Evolutionary conservation across 2,888 invertebrate species (phyloP).

Genomic region (Cheilosia grossa): DNA sequence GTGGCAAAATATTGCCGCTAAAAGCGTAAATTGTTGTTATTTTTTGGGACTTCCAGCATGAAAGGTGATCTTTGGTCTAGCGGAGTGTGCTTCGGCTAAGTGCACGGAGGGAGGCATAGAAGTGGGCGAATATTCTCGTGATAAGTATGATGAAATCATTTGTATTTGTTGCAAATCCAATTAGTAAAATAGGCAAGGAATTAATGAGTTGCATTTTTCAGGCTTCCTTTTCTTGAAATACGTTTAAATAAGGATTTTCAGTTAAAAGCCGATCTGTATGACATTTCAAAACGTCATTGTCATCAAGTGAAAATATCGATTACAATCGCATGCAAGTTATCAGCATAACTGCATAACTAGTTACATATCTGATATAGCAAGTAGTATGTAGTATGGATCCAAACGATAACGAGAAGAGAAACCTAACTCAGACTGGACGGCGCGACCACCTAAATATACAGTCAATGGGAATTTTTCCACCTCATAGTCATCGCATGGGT

Average conservation of each 20-base stretch:
- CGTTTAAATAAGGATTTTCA: background rate
- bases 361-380: no score
- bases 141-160: constrained; percentile 48
- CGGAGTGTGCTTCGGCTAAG: background rate
- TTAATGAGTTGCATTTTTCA: background rate
- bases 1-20: background rate
- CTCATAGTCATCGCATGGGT: no score
- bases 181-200: background rate
- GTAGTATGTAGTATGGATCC: no score
- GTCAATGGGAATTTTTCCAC: no score
- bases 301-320: no score
- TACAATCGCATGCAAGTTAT: no score
- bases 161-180: constrained; percentile 21
- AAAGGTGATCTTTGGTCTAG: constrained; percentile 31
- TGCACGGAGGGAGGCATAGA: background rate
- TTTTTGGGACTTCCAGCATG: constrained; percentile 14
- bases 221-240: background rate
- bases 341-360: no score
- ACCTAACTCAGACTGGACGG: background rate
- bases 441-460: no score
- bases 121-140: constrained; percentile 38
- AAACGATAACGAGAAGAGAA: background rate
- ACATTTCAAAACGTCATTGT: no score
- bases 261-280: background rate
- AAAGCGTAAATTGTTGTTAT: background rate